Base-by-base conservation (phyloP, 2,888 invertebrate genomes). In the Archaeoteleia sp. region DNA sequence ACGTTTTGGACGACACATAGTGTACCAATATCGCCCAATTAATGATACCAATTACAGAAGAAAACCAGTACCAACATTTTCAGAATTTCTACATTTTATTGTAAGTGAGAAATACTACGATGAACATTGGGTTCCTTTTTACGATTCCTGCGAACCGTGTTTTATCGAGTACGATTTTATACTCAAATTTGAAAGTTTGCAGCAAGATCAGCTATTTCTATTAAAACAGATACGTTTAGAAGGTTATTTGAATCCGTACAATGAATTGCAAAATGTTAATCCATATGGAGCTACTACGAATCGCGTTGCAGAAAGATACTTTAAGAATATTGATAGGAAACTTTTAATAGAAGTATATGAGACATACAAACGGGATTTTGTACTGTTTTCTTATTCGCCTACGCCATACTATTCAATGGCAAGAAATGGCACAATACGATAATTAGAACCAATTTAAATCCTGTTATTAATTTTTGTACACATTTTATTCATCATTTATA, bases 61-160 rank as follows among this genome's bases (percentile, higher is more conserved):
- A 53, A 49, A 29, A 23, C 39, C 72, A 8, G 81, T 80, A 39
- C 76, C 87, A 7, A 83, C 81, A 2, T 87, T 89, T 72, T 67
- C 72, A 1, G 88, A 88, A 72, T 88, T 88, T 75, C 78, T 88
- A 9, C 75, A 80, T 29, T 88, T 86, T 60, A 75, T 87, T 14
- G 76, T 81, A 2, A 79, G 84, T 27, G 80, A 82, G 32, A 75
- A 73, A 54, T 71, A 75, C 23, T 84, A 82, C 45, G 87, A 88
- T 65, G 86, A 86, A 60, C 88, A 88, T 71, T 89, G 88, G 88
- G 72, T 78, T 23, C 86, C 87, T 0, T 86, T 84, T 48, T 77
- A 78, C 57, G 77, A 82, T 25, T 78, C 87, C 14, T 89, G 88
- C 70, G 81, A 83, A 29, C 88, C 88, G 0, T 89, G 88, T 73